Base-by-base conservation (phyloP, 2,797 vertebrate species). In the Enteromius treurensis region DNA sequence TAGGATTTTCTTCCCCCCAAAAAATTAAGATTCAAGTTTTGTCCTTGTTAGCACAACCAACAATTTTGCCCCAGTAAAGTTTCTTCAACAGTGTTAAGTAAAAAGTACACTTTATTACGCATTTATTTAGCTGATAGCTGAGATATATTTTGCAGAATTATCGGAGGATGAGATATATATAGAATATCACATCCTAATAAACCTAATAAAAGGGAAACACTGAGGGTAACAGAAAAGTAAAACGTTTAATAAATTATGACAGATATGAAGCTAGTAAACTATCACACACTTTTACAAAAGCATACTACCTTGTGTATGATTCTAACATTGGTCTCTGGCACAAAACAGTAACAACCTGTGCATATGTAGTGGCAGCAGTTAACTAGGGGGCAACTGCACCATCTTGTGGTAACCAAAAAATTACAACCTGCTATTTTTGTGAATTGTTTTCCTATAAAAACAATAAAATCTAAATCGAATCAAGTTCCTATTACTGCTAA, bases 391-490 rank as follows among this genome's bases (percentile, higher is more conserved):
- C 32, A 77, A 68, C 29, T 32, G 81, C 62, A 32, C 81, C 81
- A 82, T 76, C 73, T 82, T 58, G 73, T 77, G 81, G 62, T 23
- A n/a, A 77, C 17, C 13, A 58, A 19, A 23, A 65, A n/a, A 55
- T 42, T 10, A 53, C 15, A 19, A n/a, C 7, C 19, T 60, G 23
- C 42, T 26, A 26, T 58, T 29, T 32, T 37, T 45, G 45, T 80
- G 3, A 62, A 73, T 8, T 21, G 21, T 40, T 71, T 15, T 70
- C 26, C 7, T 1, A 42, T 7, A 3, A 51, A 2, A 62, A 62
- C 23, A 14, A 34, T 11, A 19, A 26, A 19, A 51, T 7, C 2
- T 6, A 0, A 23, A 23, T 58, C 9, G 23, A 1, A 23, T 58
- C n/a, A 58, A 23, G 32, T 29, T 3, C 60, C 2, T 32, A 29